Evolutionary conservation across 1,140 invertebrate species (phyloP), one percentile per base, ranked within the genome.

Genomic region (Alviniconcha marisindica): DNA sequence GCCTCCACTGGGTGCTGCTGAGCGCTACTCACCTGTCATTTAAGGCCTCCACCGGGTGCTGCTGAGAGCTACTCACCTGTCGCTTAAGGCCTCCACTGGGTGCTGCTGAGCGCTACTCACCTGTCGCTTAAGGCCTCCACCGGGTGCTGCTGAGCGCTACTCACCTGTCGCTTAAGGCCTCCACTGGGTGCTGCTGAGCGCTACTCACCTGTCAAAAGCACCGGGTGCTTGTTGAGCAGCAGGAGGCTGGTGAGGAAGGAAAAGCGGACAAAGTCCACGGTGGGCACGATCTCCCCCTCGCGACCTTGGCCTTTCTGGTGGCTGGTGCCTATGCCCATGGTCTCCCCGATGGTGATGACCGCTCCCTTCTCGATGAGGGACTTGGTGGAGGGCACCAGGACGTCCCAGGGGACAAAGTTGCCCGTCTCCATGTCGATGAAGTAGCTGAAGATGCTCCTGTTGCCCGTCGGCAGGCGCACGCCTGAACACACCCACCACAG

Each of bases 351-450:
- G 33, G 91, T 91, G 33, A 92, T 91, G 28, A 92, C 87, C 10
- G 90, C 90, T 66, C 91, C 89, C 85, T 91, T 91, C 81, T 93
- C 92, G 81, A 93, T 93, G 40, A 92, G 88, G 2, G 91, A 91
- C 60, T 89, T 90, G 1, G 92, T 93, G 56, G 88, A 89, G 14
- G 92, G 92, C 21, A 93, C 89, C 28, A 93, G 88, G 3, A 85
- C 88, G 84, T 91, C 91, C 93, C 93, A 93, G 12, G 89, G 88
- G 5, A 91, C 85, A 90, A 93, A 93, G 83, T 88, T 88, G 74
- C 92, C 91, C 15, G 89, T 88, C 77, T 93, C 90, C 88, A 93
- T 89, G 85, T 93, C 92, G 24, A 93, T 87, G 85, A 93, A 93
- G 84, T 92, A 93, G 69, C 91, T 90, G 85, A 91, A 93, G 36